Evolutionary conservation across 2,797 vertebrate species (phyloP).

Genomic region (Ara ararauna): DNA sequence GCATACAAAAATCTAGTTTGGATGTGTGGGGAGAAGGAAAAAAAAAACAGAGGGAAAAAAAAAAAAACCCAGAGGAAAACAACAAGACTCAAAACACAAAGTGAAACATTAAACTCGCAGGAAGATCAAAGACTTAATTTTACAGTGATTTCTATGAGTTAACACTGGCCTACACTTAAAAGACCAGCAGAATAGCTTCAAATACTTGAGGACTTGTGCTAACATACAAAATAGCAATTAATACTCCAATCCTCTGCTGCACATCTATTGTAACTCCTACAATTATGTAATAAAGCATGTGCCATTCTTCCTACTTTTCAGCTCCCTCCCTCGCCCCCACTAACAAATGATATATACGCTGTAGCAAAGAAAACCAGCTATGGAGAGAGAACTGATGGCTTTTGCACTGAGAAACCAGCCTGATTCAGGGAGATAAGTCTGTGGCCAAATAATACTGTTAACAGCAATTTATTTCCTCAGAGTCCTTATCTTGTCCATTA

Average conservation of each 20-base stretch:
- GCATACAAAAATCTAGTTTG: neutral
- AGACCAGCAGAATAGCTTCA: neutral
- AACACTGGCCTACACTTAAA: neutral
- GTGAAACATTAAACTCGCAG: neutral
- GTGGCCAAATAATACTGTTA: neutral
- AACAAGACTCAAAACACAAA: neutral
- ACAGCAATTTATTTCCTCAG: neutral
- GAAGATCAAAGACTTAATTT: neutral
- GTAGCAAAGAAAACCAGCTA: neutral
- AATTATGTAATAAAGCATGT: neutral
- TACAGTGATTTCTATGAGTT: neutral
- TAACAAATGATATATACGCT: neutral
- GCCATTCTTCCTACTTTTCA: neutral
- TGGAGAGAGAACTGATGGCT: neutral
- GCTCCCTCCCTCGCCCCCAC: neutral
- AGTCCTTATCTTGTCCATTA: neutral
- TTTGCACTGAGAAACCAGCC: neutral
- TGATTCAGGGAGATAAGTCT: neutral
- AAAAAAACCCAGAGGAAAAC: neutral
- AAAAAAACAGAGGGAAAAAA: neutral
- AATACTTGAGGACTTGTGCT: neutral
- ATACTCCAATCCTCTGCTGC: neutral
- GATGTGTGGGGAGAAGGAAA: accelerated
- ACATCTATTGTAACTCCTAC: neutral
- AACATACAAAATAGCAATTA: neutral